phyloP scores from a whole-genome alignment of 1,140 invertebrate genomes.

The Druon quercuslanigerum region DNA sequence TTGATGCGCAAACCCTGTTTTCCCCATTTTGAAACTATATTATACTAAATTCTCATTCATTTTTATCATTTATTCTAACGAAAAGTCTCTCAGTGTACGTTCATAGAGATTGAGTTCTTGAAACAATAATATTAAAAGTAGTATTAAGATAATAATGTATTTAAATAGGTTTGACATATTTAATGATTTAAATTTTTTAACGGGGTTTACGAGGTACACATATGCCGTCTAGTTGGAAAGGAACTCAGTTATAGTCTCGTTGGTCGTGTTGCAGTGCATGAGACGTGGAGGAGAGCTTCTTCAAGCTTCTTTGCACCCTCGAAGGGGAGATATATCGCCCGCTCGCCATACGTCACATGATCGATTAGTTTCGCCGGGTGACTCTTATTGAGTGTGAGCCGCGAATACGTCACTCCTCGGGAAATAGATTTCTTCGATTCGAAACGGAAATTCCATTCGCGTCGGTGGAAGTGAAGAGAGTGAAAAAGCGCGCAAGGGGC shows the following conservation, averaged over 20 bases:
- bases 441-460: conserved; percentile 49
- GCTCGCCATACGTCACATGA: conserved; percentile 37
- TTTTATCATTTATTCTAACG: no score
- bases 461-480: conserved; percentile 11
- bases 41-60: no score
- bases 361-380: conserved; percentile 40
- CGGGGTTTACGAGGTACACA: no score
- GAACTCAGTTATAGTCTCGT: conserved; percentile 13
- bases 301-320: conserved; percentile 4
- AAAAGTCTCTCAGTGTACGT: no score
- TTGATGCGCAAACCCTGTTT: no score
- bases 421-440: conserved; percentile 51
- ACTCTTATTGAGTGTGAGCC: conserved; percentile 44
- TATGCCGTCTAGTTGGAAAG: background rate
- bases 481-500: background rate
- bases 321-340: conserved; percentile 5
- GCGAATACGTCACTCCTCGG: conserved; percentile 33
- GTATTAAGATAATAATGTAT: no score
- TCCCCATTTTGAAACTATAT: no score
- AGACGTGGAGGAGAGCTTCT: background rate
- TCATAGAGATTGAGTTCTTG: no score
- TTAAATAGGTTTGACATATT: no score
- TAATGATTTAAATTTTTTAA: no score
- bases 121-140: no score
- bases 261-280: conserved; percentile 6